Percentiles rank a stretch among this genome's conserved stretches.
Evolutionary conservation across 2,888 invertebrate species (phyloP).

Genomic region (Drosophila dives): DNA sequence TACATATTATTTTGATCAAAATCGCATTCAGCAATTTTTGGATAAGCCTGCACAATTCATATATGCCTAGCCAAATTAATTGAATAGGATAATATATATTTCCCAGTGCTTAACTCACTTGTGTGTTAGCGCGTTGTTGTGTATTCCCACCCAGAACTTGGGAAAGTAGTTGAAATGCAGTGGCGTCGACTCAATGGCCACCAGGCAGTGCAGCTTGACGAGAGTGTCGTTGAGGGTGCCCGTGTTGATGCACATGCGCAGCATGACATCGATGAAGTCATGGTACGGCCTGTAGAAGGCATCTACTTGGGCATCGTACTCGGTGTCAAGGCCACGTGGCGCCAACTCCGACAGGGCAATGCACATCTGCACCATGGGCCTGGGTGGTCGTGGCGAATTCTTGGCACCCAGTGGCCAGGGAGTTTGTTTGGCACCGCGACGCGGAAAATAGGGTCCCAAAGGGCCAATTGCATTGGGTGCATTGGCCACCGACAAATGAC

Average conservation of each 20-base stretch:
- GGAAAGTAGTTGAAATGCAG: conserved; percentile 95
- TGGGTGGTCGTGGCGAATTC: conserved; percentile 89
- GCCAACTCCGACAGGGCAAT: conserved; percentile 90
- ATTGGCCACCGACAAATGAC: conserved; percentile 92
- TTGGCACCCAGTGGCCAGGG: conserved; percentile 87
- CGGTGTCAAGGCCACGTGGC: conserved; percentile 89
- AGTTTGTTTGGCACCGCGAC: conserved; percentile 87
- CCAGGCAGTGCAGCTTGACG: conserved; percentile 93
- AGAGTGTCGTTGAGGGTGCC: conserved; percentile 94
- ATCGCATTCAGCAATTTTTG: not conserved
- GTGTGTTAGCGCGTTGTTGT: conserved; percentile 86
- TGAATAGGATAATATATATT: not conserved
- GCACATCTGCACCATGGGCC: conserved; percentile 94
- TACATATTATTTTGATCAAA: not conserved
- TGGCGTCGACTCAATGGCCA: conserved; percentile 95
- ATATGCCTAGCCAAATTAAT: too few relatives aligned
- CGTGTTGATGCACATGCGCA: conserved; percentile 94
- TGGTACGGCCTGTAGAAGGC: conserved; percentile 95
- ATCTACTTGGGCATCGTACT: conserved; percentile 90
- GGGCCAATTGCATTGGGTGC: conserved; percentile 88
- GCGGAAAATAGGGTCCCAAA: conserved; percentile 91
- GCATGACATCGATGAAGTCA: conserved; percentile 92
- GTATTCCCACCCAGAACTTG: conserved; percentile 95
- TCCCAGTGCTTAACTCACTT: conserved; percentile 71
- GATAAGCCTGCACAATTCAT: too few relatives aligned